Conservation (phyloP, 1,140 invertebrate species). For the Portunus trituberculatus region DNA sequence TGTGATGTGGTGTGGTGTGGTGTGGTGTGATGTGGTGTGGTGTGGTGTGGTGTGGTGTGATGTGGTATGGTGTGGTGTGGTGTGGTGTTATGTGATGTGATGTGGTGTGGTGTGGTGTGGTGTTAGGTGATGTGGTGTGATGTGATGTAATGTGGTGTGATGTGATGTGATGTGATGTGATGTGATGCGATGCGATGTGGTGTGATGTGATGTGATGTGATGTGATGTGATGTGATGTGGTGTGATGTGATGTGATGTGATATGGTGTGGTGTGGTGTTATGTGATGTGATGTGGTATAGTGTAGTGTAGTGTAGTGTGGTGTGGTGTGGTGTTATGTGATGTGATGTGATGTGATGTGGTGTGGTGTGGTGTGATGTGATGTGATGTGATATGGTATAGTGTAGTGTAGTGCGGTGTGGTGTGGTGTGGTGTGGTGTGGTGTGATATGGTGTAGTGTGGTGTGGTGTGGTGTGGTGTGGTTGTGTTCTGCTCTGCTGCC, state of each 20-base stretch:
- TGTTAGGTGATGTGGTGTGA: background rate
- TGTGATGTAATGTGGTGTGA: background rate
- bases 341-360: too few relatives aligned
- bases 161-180: background rate
- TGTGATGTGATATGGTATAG: too few relatives aligned
- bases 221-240: too few relatives aligned
- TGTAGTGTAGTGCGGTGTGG: too few relatives aligned
- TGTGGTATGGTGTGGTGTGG: background rate
- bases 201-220: too few relatives aligned
- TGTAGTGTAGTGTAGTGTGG: too few relatives aligned
- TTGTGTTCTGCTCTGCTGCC: background rate
- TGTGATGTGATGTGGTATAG: too few relatives aligned
- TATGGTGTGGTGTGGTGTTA: too few relatives aligned
- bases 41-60: background rate
- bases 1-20: background rate
- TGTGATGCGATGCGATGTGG: background rate
- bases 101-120: background rate
- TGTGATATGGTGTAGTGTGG: background rate
- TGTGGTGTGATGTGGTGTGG: too few relatives aligned
- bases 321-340: too few relatives aligned
- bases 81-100: background rate
- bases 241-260: too few relatives aligned
- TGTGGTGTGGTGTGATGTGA: too few relatives aligned
- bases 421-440: background rate
- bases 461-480: background rate